A percentile compares a stretch with the other conserved stretches of the same genome.
phyloP scores from a whole-genome alignment of 2,888 invertebrate species.

The Isotomurus palustris region DNA sequence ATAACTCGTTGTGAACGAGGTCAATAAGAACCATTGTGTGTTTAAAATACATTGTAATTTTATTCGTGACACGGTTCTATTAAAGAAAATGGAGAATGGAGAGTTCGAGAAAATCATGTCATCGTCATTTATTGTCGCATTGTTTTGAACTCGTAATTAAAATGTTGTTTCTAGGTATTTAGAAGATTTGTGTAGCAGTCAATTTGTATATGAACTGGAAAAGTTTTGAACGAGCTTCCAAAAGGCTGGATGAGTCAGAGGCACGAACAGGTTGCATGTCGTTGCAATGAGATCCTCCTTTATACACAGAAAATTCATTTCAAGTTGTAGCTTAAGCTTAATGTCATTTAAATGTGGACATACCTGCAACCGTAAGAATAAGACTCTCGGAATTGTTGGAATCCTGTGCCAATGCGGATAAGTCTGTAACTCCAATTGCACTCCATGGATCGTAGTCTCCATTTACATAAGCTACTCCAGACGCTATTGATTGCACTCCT shows the following conservation, averaged over 20 bases:
- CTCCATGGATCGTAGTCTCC: slow-evolving; percentile 9
- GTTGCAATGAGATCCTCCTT: slow-evolving; percentile 13
- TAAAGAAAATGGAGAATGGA: too few relatives aligned
- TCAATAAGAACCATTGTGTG: too few relatives aligned
- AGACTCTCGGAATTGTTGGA: background rate
- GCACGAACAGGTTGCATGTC: background rate
- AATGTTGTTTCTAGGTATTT: too few relatives aligned
- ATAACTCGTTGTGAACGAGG: slow-evolving; percentile 14
- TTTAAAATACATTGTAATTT: too few relatives aligned
- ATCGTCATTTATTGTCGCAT: too few relatives aligned
- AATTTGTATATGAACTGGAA: background rate
- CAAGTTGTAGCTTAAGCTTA: background rate
- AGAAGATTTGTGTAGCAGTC: background rate
- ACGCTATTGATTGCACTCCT: background rate
- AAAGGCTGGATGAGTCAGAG: background rate
- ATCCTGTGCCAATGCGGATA: background rate
- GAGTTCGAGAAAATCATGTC: too few relatives aligned
- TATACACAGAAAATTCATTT: background rate
- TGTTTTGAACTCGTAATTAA: too few relatives aligned
- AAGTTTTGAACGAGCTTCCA: background rate
- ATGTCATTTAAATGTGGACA: background rate
- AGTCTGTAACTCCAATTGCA: background rate
- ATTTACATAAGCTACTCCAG: background rate
- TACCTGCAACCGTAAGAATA: background rate
- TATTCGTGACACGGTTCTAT: too few relatives aligned